Evolutionary conservation across 2,113 vertebrate genomes (phyloP), one percentile per base, ranked within the genome.

Genomic region (Struthidea cinerea): DNA sequence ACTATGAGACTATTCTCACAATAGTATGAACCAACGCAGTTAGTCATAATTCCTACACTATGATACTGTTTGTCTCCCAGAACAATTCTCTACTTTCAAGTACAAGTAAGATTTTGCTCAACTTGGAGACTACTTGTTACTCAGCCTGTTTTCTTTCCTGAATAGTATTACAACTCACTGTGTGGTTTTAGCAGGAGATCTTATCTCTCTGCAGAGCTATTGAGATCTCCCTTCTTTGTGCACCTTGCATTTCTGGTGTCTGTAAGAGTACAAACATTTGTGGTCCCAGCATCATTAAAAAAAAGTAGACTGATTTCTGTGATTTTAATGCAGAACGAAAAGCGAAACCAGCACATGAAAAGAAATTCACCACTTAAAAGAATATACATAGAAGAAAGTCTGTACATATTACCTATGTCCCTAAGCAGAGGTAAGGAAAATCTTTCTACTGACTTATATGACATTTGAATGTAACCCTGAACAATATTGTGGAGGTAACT

Each of bases 331-430:
- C 13, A 50, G 60, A 87, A 53, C 11, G 10, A 32, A 46, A 56
- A 67, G 16, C 0, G 0, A 68, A 83, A 79, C 13, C 0, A 1
- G 27, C 14, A 53, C 16, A 5, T 11, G 24, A 42, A 61, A 50
- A 52, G 15, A 67, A 73, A 16, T 77, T 78, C 19, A 39, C 10
- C 28, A 23, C 19, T 41, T 28, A 63, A 85, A 64, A 60, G 17
- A 87, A 41, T 39, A 64, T 8, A 16, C n/a, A 24, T 9, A 20
- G 30, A 16, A 24, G 21, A 10, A 84, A 77, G 13, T 50, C 52
- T 71, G 35, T 26, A 16, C 3, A 3, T 52, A 24, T 39, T 49
- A 30, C 35, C 7, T 4, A 3, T 42, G 21, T 35, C 16, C 32
- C 46, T 63, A 53, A 52, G 8, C 42, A 69, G 26, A 64, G 4